Percentiles rank a stretch among this genome's conserved stretches.
Evolutionary conservation across 2,797 vertebrate genomes (phyloP).

Genomic region (Pangasius macronema): DNA sequence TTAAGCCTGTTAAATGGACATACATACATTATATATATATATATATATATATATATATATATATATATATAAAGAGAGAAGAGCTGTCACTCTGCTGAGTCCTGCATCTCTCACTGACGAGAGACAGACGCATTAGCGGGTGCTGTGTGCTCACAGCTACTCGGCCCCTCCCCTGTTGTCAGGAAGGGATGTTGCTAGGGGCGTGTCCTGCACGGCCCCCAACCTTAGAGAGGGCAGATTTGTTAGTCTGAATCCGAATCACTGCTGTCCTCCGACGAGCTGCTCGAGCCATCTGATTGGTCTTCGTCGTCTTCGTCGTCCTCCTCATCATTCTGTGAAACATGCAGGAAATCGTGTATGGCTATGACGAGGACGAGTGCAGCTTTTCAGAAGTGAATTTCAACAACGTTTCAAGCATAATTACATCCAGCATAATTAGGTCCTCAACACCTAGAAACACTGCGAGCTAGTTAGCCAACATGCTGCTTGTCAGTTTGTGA

Average conservation of each 20-base stretch:
- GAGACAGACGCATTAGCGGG: slow-evolving; percentile 37
- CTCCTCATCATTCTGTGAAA: slow-evolving; percentile 66
- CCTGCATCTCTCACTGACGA: not conserved
- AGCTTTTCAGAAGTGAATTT: not conserved
- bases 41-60: too few relatives aligned
- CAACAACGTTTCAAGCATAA: too few relatives aligned
- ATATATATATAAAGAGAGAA: not conserved
- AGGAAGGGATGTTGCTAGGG: slow-evolving; percentile 56
- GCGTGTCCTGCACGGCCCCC: slow-evolving; percentile 73
- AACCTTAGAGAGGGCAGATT: slow-evolving; percentile 53
- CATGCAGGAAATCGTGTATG: not conserved
- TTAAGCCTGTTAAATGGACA: slow-evolving; percentile 43
- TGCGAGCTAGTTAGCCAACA: not conserved
- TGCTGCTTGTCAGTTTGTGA: not conserved
- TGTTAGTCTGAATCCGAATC: slow-evolving; percentile 77
- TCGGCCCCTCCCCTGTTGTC: slow-evolving; percentile 53
- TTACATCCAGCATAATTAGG: rapidly evolving
- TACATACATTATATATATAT: too few relatives aligned
- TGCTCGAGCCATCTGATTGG: slow-evolving; percentile 65
- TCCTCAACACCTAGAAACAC: not conserved
- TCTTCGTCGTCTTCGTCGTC: slow-evolving; percentile 74
- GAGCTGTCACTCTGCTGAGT: slow-evolving; percentile 12
- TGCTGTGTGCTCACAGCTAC: slow-evolving; percentile 50
- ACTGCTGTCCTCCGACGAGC: slow-evolving; percentile 75
- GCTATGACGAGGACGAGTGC: not conserved